These are phyloP conservation scores for Lucilia sericata DNA, from an alignment of 1,140 invertebrate genomes.

Conservation along the genomic window DNA sequence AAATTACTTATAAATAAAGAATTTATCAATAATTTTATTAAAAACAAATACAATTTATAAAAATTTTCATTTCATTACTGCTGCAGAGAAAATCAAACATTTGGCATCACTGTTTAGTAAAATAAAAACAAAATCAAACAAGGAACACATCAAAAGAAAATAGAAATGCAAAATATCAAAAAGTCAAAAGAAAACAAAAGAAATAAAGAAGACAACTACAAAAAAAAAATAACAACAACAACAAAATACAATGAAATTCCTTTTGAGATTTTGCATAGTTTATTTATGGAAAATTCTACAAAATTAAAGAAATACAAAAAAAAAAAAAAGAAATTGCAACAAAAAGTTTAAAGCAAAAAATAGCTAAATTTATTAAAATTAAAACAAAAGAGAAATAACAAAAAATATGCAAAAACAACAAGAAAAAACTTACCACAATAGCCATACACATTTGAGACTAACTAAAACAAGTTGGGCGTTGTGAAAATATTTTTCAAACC, in stretches of 20 bases:
- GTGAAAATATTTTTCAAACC: conserved; percentile 19
- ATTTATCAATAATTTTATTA: too few species aligned
- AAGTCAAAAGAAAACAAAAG: neutral
- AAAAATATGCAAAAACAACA: conserved; percentile 16
- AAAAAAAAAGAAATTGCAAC: neutral
- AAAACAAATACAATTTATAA: too few species aligned
- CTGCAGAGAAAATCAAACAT: neutral
- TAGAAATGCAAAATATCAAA: conserved; percentile 4
- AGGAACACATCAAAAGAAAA: neutral
- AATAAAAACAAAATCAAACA: neutral
- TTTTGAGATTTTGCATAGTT: neutral
- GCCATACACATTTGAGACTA: conserved; percentile 51
- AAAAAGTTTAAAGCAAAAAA: neutral
- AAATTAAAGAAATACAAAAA: neutral
- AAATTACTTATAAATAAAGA: too few species aligned
- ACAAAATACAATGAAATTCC: neutral
- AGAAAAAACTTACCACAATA: conserved; percentile 47
- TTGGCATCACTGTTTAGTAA: neutral
- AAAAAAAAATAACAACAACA: neutral
- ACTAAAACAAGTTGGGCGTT: conserved; percentile 46
- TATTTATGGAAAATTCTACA: neutral
- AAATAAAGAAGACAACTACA: neutral
- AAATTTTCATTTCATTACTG: too few species aligned
- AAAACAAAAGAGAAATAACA: conserved; percentile 9
- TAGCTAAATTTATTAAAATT: neutral